Percentiles rank a stretch among this genome's conserved stretches.
phyloP scores from a whole-genome alignment of 1,140 invertebrate species.

The Aphelenchoides besseyi region DNA sequence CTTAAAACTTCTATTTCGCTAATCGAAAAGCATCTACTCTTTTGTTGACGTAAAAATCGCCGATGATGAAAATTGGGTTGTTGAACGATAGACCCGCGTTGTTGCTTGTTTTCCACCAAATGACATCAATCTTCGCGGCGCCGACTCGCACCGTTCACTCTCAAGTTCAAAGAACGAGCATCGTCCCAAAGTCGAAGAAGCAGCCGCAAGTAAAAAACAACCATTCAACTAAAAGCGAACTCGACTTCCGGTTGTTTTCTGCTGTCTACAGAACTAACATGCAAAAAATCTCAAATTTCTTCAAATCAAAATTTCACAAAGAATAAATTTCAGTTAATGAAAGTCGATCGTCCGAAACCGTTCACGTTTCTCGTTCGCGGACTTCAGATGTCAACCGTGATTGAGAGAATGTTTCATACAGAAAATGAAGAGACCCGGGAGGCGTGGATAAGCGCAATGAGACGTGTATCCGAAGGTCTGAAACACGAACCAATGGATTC shows the following conservation, averaged over 20 bases:
- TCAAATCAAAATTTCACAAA: neutral
- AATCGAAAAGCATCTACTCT: neutral
- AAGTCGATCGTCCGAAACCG: slow-evolving; percentile 85
- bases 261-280: neutral
- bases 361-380: slow-evolving; percentile 95
- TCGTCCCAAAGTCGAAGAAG: no score
- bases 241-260: no score
- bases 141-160: neutral
- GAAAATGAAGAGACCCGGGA: neutral
- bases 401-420: slow-evolving; percentile 69
- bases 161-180: neutral
- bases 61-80: neutral
- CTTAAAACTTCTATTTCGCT: slow-evolving; percentile 11
- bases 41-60: neutral
- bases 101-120: neutral
- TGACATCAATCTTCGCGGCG: neutral
- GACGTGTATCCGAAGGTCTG: neutral
- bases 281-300: neutral
- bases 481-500: neutral
- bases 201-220: no score
- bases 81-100: neutral
- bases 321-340: slow-evolving; percentile 83
- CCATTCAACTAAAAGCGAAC: no score
- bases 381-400: slow-evolving; percentile 93
- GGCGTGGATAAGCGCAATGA: neutral